Evolutionary conservation across 2,888 invertebrate genomes (phyloP), one percentile per base, ranked within the genome.

Genomic region (Lathronympha strigana): DNA sequence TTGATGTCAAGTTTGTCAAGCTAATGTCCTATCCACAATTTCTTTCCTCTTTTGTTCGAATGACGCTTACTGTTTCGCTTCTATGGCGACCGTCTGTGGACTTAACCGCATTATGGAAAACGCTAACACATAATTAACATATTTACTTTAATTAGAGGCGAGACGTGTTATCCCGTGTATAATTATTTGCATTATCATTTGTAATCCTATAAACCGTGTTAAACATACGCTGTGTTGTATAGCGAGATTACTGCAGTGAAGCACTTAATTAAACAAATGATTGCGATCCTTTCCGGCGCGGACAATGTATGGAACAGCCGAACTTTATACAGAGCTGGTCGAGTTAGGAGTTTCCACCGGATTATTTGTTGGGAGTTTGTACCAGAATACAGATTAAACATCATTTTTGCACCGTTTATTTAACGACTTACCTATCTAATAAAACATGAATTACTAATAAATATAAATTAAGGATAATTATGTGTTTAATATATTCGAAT

Each of bases 181-280:
- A 25, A 55, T 40, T 55, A 40, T 25, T 38, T 40, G 11, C 38
- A 54, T 38, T 38, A 38, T 4, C 54, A 40, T 40, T 21, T 19
- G 15, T 40, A 25, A 55, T 54, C 25, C 36, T 55, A 28, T 43
- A 40, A 40, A 38, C 36, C 38, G 15, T 11, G 23, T 8, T 43
- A 57, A 28, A 57, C 38, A 28, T 50, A 57, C 4, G 2, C 21
- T 13, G 51, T 36, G 47, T 38, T 38, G 19, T 66, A 54, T 43
- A 63, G 57, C 62, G 54, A 33, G 49, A 62, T 61, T 68, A 62
- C 66, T 43, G 68, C 38, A 53, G 58, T 64, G 43, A 51, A 64
- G 51, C 49, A 47, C 53, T 68, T 68, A 64, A 68, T 68, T 64
- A 66, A 57, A 45, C 45, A 36, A 64, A 61, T 68, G 33, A 63